These are phyloP conservation scores for Phodopus roborovskii DNA, from an alignment of 2,113 vertebrate species.

Conservation along the genomic window DNA sequence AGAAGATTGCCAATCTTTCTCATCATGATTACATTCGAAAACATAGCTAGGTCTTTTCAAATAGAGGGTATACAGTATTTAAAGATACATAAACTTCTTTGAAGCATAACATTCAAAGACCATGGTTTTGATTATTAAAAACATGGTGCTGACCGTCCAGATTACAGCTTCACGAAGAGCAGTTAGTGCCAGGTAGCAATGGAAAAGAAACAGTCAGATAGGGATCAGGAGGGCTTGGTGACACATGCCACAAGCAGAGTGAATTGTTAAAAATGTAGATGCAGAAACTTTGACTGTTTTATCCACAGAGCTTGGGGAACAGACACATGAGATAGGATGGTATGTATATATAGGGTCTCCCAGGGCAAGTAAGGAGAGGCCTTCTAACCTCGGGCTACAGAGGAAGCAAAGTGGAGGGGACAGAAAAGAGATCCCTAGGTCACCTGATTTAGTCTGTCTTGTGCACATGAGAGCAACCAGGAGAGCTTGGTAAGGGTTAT, in stretches of 20 bases:
- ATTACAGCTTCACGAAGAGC: slow-evolving; percentile 3
- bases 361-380: background rate
- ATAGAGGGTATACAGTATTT: background rate
- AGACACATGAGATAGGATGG: background rate
- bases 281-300: background rate
- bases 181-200: background rate
- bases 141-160: slow-evolving; percentile 19
- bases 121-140: slow-evolving; percentile 13
- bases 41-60: slow-evolving; percentile 7
- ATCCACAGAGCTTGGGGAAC: background rate
- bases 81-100: slow-evolving; percentile 26
- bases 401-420: background rate
- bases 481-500: background rate
- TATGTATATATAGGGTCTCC: background rate
- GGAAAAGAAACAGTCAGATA: background rate
- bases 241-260: background rate
- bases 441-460: background rate
- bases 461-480: background rate
- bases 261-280: background rate
- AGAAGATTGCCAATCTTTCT: background rate
- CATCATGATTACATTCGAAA: background rate
- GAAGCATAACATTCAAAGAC: background rate
- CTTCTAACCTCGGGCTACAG: background rate
- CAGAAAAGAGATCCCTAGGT: background rate
- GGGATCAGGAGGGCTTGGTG: background rate